Conservation (phyloP, 2,888 invertebrate species). For the Drosophila kuntzei region DNA sequence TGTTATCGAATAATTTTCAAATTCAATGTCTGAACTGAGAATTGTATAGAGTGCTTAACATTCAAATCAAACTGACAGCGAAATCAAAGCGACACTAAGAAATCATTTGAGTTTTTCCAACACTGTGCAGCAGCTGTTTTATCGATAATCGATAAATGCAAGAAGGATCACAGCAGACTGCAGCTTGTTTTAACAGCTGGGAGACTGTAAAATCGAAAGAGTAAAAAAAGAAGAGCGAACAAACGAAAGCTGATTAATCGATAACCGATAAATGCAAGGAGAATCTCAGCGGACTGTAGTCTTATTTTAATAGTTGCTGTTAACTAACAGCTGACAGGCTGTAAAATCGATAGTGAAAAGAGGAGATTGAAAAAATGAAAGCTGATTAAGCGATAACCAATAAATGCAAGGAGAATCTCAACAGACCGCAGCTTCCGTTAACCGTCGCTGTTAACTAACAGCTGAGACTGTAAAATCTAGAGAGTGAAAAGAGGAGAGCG, state of each 20-base stretch:
- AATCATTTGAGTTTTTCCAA: not conserved
- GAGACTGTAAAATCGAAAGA: not conserved
- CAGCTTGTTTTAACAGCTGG: not conserved
- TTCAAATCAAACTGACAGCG: conserved; percentile 23
- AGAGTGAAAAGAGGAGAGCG: too few species aligned
- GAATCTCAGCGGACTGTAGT: not conserved
- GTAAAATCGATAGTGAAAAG: too few species aligned
- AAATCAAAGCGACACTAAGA: conserved; percentile 1
- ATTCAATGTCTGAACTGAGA: conserved; percentile 29
- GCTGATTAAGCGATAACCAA: not conserved
- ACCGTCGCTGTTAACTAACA: not conserved
- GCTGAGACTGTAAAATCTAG: not conserved
- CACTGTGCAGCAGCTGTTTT: not conserved
- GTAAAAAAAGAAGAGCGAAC: too few species aligned
- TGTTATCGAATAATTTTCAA: conserved; percentile 40
- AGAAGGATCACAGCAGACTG: not conserved
- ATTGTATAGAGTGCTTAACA: conserved; percentile 2
- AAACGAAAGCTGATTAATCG: not conserved
- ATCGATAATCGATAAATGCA: not conserved
- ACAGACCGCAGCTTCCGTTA: not conserved
- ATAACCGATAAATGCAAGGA: not conserved
- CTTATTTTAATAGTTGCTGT: not conserved
- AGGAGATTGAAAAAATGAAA: too few species aligned
- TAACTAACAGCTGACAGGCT: not conserved
- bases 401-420: not conserved